Base-by-base conservation (phyloP, 2,888 invertebrate genomes). In the Yponomeuta sedellus region DNA sequence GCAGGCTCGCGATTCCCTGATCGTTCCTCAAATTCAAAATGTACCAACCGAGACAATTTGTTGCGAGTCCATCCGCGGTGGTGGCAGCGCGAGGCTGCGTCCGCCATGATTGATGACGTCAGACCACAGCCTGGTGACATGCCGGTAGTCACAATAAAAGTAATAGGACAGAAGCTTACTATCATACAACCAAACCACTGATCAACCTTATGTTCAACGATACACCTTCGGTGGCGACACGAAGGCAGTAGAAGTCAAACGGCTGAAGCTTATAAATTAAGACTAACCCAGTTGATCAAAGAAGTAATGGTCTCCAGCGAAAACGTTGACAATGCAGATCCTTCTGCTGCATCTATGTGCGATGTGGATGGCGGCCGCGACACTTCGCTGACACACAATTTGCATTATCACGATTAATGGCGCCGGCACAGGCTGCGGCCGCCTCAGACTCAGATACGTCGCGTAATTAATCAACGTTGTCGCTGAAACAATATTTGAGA, bases 331-430 rank as follows among this genome's bases (percentile, higher is more conserved):
- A 16, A 2, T 52, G 44, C 44, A 16, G 44, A 16, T 52, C 5
- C 44, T 52, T 52, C 44, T 52, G 44, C 44, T 16, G 44, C 44
- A 52, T 52, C 44, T 12, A 16, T 12, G 44, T 52, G 44, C 5
- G 44, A 12, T 16, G 12, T 59, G 59, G 22, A 20, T 59, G 59
- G 59, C 22, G 59, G 59, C 59, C 63, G 57, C 56, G 65, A 59
- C 65, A 65, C 65, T 64, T 57, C 19, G 65, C 59, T 65, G 67
- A 67, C 67, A 44, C 62, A 57, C 62, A 61, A 65, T 67, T 63
- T 67, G 67, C 67, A 67, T 67, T 56, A 62, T 61, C 66, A 56
- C 56, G 61, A 67, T 67, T 67, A 67, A 67, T 64, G 19, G 64
- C 39, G 22, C 10, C 65, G 44, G 20, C 44, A 44, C 63, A 63